phyloP scores from a whole-genome alignment of 2,888 invertebrate species.

The Anthrax anthrax region DNA sequence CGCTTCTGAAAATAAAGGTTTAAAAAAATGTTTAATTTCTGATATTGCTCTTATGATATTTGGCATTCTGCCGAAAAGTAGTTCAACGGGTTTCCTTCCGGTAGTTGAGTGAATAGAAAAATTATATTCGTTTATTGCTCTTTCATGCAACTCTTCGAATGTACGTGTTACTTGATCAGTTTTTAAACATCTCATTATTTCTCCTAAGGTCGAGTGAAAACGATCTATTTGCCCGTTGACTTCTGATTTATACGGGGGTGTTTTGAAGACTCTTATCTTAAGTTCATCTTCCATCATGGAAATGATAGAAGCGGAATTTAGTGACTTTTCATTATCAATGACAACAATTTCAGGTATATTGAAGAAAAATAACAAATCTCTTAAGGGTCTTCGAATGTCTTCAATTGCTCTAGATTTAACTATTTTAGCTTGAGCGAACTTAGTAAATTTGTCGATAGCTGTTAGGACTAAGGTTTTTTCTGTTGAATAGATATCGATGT shows the following conservation, averaged over 20 bases:
- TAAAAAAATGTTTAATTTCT: constrained; percentile 2
- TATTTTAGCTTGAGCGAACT: constrained; percentile 7
- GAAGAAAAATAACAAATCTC: constrained; percentile 4
- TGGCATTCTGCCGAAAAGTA: too few relatives aligned
- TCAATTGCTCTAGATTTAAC: constrained; percentile 5
- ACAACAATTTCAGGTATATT: constrained; percentile 11
- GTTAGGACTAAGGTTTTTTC: constrained; percentile 8
- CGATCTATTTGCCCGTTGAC: constrained; percentile 9
- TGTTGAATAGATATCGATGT: constrained; percentile 8
- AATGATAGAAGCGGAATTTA: constrained; percentile 11
- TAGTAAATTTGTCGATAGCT: constrained; percentile 10
- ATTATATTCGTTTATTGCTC: too few relatives aligned
- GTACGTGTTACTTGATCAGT: too few relatives aligned
- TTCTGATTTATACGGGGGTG: constrained; percentile 10
- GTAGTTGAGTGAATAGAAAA: too few relatives aligned
- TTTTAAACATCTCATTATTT: constrained; percentile 13
- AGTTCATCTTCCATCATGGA: constrained; percentile 11
- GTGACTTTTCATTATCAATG: constrained; percentile 13
- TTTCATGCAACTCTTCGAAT: constrained; percentile 1
- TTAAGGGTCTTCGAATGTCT: constrained; percentile 2
- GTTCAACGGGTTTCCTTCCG: too few relatives aligned
- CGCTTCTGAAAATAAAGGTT: background rate
- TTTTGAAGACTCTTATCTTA: constrained; percentile 11
- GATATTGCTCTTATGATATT: constrained; percentile 7
- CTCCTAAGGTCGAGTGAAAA: constrained; percentile 12